These are phyloP conservation scores for Zaprionus camerounensis DNA, from an alignment of 1,140 invertebrate genomes.

Conservation along the genomic window DNA sequence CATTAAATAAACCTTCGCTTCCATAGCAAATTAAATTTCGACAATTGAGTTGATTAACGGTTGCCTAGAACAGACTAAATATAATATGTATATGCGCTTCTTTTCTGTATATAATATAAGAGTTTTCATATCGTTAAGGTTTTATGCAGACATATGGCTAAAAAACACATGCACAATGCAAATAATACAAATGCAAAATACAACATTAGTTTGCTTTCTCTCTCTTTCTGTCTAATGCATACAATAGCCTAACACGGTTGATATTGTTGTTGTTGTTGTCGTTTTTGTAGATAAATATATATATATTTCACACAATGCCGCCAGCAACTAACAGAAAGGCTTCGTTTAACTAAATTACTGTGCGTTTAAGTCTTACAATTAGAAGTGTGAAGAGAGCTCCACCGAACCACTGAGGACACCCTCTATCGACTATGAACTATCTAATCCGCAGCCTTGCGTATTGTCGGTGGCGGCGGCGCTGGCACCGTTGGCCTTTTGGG, in stretches of 20 bases:
- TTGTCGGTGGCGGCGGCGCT: slow-evolving; percentile 79
- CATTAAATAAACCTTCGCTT: slow-evolving; percentile 44
- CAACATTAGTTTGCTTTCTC: slow-evolving; percentile 41
- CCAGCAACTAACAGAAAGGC: slow-evolving; percentile 42
- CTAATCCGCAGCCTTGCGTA: slow-evolving; percentile 66
- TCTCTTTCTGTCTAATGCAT: slow-evolving; percentile 50
- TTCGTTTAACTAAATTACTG: slow-evolving; percentile 66
- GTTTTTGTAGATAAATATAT: slow-evolving; percentile 21
- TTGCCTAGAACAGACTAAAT: slow-evolving; percentile 65
- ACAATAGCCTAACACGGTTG: slow-evolving; percentile 3
- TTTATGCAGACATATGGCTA: slow-evolving; percentile 61
- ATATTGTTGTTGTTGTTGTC: not conserved
- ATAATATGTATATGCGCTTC: slow-evolving; percentile 37
- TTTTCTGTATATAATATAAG: slow-evolving; percentile 46
- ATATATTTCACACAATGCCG: slow-evolving; percentile 28
- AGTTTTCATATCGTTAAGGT: slow-evolving; percentile 30
- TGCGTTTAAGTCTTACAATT: slow-evolving; percentile 77
- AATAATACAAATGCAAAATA: slow-evolving; percentile 80
- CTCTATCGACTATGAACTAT: slow-evolving; percentile 14
- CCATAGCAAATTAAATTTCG: slow-evolving; percentile 59
- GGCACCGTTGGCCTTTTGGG: slow-evolving; percentile 81
- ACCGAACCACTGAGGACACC: slow-evolving; percentile 56
- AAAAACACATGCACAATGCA: slow-evolving; percentile 69
- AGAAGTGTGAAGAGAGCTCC: slow-evolving; percentile 48
- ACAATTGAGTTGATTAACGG: slow-evolving; percentile 64